Conservation (phyloP, 2,113 vertebrate species). For the Numenius arquata region DNA sequence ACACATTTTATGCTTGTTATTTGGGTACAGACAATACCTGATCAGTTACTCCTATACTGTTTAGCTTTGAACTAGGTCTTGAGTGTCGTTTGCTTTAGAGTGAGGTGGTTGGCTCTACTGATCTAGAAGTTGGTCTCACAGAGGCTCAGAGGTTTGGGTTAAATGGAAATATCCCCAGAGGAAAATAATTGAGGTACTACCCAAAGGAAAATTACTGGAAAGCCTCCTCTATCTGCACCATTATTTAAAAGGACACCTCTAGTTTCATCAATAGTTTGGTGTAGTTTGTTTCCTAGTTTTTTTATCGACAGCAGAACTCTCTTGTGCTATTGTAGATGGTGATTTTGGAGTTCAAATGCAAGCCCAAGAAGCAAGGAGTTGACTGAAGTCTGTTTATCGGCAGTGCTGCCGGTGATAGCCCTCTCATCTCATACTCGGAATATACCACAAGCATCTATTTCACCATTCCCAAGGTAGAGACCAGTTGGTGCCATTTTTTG, state of each 20-base stretch:
- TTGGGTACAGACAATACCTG: background rate
- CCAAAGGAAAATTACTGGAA: background rate
- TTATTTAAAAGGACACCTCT: background rate
- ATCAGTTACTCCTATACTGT: background rate
- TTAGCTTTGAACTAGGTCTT: background rate
- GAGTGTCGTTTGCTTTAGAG: background rate
- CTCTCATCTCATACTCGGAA: background rate
- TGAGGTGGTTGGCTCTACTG: background rate
- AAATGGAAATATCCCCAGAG: background rate
- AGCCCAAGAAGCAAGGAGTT: background rate
- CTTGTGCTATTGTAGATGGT: fast-evolving
- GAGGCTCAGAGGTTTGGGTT: background rate
- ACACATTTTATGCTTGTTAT: background rate
- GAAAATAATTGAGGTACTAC: background rate
- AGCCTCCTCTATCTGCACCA: background rate
- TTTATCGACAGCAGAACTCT: background rate
- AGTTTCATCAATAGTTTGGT: background rate
- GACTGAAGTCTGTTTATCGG: background rate
- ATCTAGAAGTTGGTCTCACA: background rate
- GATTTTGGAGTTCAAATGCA: background rate
- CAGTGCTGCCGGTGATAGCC: background rate
- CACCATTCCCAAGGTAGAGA: background rate
- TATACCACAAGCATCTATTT: background rate
- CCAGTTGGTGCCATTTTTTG: background rate
- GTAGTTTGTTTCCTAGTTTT: background rate